Evolutionary conservation across 1,140 invertebrate genomes (phyloP).

Genomic region (Lasioglossum baleicum): DNA sequence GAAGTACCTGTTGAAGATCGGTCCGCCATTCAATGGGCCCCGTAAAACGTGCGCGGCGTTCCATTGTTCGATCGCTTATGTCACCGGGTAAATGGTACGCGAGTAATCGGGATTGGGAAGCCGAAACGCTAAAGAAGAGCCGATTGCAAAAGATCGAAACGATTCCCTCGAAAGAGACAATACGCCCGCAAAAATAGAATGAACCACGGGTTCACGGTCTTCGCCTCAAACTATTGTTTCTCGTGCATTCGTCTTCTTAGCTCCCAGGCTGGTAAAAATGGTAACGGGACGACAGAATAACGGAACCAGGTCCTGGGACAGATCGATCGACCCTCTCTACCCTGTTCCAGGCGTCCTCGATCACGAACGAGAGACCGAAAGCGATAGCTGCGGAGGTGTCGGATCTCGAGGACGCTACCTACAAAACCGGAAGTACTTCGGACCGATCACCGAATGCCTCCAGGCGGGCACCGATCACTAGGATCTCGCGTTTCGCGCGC

Average conservation of each 20-base stretch:
- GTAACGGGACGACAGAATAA: conserved; percentile 12
- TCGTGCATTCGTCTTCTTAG: conserved; percentile 46
- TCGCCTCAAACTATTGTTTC: conserved; percentile 20
- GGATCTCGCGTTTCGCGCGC: conserved; percentile 16
- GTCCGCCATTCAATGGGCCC: neutral
- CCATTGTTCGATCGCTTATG: conserved; percentile 47
- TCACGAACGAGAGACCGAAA: conserved; percentile 9
- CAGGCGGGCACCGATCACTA: conserved; percentile 59
- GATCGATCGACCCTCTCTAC: conserved; percentile 44
- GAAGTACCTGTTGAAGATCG: conserved; percentile 34
- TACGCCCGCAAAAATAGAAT: conserved; percentile 52
- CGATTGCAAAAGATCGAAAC: conserved; percentile 37
- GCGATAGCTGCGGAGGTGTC: conserved; percentile 12
- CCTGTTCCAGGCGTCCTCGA: conserved; percentile 29
- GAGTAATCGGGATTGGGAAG: conserved; percentile 52
- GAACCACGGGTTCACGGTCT: conserved; percentile 57
- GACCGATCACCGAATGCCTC: conserved; percentile 70
- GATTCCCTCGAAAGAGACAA: conserved; percentile 55
- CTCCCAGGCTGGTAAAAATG: conserved; percentile 25
- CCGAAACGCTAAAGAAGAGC: conserved; percentile 16
- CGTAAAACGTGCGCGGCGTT: conserved; percentile 6
- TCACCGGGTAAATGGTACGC: conserved; percentile 44
- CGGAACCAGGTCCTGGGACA: conserved; percentile 6
- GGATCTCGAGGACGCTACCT: conserved; percentile 17
- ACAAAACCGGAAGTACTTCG: conserved; percentile 69